Percentiles rank a stretch among this genome's conserved stretches.
Evolutionary conservation across 2,113 vertebrate species (phyloP).

Genomic region (Dipodomys spectabilis): DNA sequence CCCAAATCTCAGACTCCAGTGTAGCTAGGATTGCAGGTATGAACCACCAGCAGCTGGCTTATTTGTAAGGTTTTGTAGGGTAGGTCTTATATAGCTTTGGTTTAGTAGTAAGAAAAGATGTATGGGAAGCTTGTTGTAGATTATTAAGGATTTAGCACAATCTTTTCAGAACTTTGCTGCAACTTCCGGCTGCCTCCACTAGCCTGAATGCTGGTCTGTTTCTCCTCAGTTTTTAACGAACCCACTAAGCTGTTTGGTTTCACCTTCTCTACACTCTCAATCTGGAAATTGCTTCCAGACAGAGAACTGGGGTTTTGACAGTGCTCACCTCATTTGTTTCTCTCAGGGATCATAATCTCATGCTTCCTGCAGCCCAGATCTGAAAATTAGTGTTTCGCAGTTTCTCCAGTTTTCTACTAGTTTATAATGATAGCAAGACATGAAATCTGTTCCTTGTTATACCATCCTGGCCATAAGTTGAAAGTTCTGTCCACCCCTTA

Average conservation of each 20-base stretch:
- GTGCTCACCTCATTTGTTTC: neutral
- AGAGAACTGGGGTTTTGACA: neutral
- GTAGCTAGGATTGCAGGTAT: too few relatives aligned
- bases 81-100: neutral
- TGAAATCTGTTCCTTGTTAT: slow-evolving; percentile 23
- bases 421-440: neutral
- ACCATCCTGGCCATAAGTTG: neutral
- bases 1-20: too few relatives aligned
- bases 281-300: neutral
- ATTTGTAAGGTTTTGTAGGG: neutral
- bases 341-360: neutral
- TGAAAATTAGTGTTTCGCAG: slow-evolving; percentile 8
- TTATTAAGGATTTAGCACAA: neutral
- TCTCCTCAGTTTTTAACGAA: neutral
- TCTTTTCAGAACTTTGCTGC: slow-evolving; percentile 36
- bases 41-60: too few relatives aligned
- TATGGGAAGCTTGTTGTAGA: neutral
- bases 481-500: neutral
- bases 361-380: neutral
- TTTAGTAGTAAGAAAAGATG: neutral
- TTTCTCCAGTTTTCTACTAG: neutral
- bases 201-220: neutral
- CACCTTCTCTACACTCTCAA: neutral
- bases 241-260: neutral
- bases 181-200: neutral